Conservation (phyloP, 2,888 invertebrate species). For the Atherix ibis region DNA sequence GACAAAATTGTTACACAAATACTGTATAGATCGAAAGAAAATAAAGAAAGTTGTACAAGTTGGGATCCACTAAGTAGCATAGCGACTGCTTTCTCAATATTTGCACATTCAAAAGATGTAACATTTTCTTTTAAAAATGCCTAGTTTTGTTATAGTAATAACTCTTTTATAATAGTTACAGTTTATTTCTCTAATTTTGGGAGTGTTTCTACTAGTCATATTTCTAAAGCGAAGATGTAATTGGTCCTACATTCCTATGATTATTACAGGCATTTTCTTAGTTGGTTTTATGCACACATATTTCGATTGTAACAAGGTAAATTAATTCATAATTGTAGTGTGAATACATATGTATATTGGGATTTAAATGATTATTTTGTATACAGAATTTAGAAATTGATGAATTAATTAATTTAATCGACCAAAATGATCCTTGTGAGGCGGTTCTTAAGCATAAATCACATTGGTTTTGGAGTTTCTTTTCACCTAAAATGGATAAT, state of each 20-base stretch:
- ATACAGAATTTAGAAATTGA: not conserved
- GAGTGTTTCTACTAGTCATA: not conserved
- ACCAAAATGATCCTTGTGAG: not conserved
- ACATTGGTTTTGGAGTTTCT: not conserved
- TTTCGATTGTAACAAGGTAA: not conserved
- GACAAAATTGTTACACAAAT: too few relatives aligned
- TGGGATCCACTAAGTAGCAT: too few relatives aligned
- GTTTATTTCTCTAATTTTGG: too few relatives aligned
- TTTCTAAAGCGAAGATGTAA: not conserved
- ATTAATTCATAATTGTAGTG: not conserved
- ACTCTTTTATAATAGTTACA: too few relatives aligned
- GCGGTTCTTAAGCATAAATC: not conserved
- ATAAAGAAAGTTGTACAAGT: too few relatives aligned
- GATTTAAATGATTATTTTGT: not conserved
- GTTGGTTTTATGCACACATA: not conserved
- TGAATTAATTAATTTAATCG: not conserved
- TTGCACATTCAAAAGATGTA: too few relatives aligned
- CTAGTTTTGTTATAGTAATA: too few relatives aligned
- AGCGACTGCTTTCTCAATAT: not conserved
- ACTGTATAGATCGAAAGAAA: too few relatives aligned
- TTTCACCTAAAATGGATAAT: not conserved
- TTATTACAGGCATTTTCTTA: not conserved
- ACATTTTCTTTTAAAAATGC: too few relatives aligned
- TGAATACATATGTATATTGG: not conserved
- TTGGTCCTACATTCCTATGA: not conserved